These are phyloP conservation scores for Papilio elwesi DNA, from an alignment of 2,888 invertebrate genomes.

Conservation along the genomic window DNA sequence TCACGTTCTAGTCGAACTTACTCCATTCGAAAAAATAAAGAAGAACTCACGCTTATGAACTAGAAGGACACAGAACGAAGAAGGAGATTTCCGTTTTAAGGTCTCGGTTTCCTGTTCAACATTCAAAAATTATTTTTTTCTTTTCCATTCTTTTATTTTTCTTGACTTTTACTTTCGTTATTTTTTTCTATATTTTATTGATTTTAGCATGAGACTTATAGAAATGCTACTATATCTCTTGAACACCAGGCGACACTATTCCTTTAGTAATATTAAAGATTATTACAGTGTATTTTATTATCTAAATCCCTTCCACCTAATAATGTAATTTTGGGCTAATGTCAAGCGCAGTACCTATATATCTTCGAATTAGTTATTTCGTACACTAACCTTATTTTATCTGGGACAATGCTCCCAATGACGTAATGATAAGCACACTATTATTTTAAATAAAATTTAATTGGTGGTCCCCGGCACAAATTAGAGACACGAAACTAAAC, in stretches of 20 bases:
- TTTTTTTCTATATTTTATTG: neutral
- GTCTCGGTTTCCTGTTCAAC: no score
- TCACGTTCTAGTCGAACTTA: neutral
- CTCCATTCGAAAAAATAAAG: neutral
- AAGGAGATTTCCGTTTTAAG: no score
- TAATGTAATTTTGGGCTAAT: constrained; percentile 20
- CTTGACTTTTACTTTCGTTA: neutral
- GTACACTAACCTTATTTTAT: constrained; percentile 1
- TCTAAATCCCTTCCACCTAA: neutral
- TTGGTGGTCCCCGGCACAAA: neutral
- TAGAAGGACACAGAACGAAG: neutral
- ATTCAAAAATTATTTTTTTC: no score
- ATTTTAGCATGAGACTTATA: neutral
- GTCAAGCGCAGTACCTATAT: neutral
- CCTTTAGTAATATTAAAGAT: no score
- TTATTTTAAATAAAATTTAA: neutral
- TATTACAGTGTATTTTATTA: no score
- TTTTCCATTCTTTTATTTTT: neutral
- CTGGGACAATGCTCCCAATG: neutral
- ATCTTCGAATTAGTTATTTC: constrained; percentile 2
- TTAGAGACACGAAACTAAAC: neutral
- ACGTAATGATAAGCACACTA: neutral
- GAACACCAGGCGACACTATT: neutral
- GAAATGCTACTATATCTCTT: neutral
- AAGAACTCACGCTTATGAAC: neutral